phyloP scores from a whole-genome alignment of 1,140 invertebrate species.

The Drosophila kurseongensis region DNA sequence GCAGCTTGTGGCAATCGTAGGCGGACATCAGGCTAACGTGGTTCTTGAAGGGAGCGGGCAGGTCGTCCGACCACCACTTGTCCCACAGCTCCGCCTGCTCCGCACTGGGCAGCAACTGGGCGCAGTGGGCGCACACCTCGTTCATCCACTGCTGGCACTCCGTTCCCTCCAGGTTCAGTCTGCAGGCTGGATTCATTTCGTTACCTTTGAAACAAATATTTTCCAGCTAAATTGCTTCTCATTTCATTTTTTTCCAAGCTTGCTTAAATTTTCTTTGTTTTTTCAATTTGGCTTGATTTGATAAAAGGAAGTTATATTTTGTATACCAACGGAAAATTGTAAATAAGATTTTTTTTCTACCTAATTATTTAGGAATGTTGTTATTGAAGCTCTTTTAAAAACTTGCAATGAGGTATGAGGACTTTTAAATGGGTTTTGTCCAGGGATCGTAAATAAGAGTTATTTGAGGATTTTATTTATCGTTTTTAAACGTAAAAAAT shows the following conservation, averaged over 20 bases:
- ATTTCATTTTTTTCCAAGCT: not conserved
- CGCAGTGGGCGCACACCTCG: conserved; percentile 44
- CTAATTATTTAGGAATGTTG: no score
- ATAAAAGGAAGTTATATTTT: no score
- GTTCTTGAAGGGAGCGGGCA: conserved; percentile 13
- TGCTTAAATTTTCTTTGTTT: conserved; percentile 1
- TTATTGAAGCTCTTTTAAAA: no score
- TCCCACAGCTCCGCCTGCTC: conserved; percentile 50
- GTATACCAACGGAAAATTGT: no score
- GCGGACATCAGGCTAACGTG: conserved; percentile 44
- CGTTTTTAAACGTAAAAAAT: no score
- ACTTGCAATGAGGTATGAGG: no score
- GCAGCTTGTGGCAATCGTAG: conserved; percentile 52
- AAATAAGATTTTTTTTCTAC: no score
- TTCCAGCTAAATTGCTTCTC: not conserved
- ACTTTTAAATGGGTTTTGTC: no score
- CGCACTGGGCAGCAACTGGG: conserved; percentile 23
- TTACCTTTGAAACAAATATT: not conserved
- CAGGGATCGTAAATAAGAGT: no score
- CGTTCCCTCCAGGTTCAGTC: conserved; percentile 22
- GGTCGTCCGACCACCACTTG: conserved; percentile 52
- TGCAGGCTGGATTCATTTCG: conserved; percentile 60
- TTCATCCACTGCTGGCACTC: conserved; percentile 59
- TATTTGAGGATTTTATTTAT: no score
- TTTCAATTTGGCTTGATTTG: not conserved